Percentiles rank a stretch among this genome's conserved stretches.
Evolutionary conservation across 2,113 vertebrate genomes (phyloP).

Genomic region (Arothron firmamentum): DNA sequence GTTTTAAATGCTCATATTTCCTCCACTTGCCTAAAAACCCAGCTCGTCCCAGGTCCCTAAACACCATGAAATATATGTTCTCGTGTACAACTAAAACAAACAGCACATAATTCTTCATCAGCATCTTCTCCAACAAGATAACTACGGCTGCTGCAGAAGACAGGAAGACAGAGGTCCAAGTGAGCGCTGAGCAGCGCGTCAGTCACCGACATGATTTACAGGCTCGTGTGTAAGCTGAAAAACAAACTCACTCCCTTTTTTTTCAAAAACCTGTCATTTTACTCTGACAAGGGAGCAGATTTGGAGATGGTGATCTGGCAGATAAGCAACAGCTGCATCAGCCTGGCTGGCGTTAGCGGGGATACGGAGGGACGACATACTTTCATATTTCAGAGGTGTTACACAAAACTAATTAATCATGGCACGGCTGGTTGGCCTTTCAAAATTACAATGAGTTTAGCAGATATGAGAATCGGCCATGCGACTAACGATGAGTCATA

Average conservation of each 20-base stretch:
- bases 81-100: constrained; percentile 74
- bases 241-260: constrained; percentile 42
- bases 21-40: constrained; percentile 55
- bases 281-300: constrained; percentile 27
- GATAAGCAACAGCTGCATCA: neutral
- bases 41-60: constrained; percentile 60
- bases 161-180: constrained; percentile 12
- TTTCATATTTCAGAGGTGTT: constrained; percentile 23
- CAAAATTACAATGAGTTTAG: constrained; percentile 5
- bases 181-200: constrained; percentile 24
- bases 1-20: constrained; percentile 71
- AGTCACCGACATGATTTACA: constrained; percentile 55
- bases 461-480: neutral
- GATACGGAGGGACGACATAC: constrained; percentile 5
- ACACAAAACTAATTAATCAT: constrained; percentile 13
- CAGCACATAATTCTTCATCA: constrained; percentile 74
- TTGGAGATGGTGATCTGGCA: constrained; percentile 16
- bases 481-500: constrained; percentile 12
- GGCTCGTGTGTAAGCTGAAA: constrained; percentile 17
- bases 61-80: constrained; percentile 72
- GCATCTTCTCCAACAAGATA: constrained; percentile 53
- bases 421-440: neutral
- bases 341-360: constrained; percentile 11
- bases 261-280: constrained; percentile 42
- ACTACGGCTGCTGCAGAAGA: constrained; percentile 21